phyloP scores from a whole-genome alignment of 2,888 invertebrate genomes.

The Protula sp. region DNA sequence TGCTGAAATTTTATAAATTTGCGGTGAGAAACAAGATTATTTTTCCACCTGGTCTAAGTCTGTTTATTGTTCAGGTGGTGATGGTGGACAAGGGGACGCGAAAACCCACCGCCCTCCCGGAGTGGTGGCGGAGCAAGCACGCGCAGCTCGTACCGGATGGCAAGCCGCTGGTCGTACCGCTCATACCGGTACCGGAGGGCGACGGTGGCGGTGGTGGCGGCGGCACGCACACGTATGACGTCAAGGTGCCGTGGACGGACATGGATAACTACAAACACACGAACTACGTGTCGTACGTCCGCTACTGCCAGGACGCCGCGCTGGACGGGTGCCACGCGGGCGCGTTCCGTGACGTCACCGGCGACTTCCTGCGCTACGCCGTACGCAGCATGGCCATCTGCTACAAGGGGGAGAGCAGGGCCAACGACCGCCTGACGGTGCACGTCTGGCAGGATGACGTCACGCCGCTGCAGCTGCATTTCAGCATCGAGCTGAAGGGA shows the following conservation, averaged over 20 bases:
- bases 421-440: conserved; percentile 32
- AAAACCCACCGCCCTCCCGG: conserved; percentile 34
- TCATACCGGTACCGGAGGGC: conserved; percentile 25
- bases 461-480: conserved; percentile 13
- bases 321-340: conserved; percentile 17
- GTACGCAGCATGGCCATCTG: conserved; percentile 31
- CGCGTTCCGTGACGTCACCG: conserved; percentile 18
- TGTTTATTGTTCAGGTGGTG: too few species aligned
- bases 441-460: conserved; percentile 31
- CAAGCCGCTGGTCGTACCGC: conserved; percentile 26
- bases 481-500: conserved; percentile 10
- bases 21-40: too few species aligned
- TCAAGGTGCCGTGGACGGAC: conserved; percentile 23
- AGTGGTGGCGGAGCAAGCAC: conserved; percentile 43
- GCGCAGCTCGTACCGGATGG: conserved; percentile 18
- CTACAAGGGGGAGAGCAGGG: conserved; percentile 37
- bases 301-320: conserved; percentile 24
- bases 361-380: conserved; percentile 26
- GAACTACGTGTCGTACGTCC: conserved; percentile 22
- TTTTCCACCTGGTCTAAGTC: too few species aligned
- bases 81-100: conserved; percentile 33
- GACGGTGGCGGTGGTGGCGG: conserved; percentile 1
- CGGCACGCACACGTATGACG: conserved; percentile 2
- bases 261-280: conserved; percentile 22
- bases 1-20: too few species aligned